Evolutionary conservation across 2,888 invertebrate genomes (phyloP), one percentile per base, ranked within the genome.

Genomic region (Neoscelio sp.): DNA sequence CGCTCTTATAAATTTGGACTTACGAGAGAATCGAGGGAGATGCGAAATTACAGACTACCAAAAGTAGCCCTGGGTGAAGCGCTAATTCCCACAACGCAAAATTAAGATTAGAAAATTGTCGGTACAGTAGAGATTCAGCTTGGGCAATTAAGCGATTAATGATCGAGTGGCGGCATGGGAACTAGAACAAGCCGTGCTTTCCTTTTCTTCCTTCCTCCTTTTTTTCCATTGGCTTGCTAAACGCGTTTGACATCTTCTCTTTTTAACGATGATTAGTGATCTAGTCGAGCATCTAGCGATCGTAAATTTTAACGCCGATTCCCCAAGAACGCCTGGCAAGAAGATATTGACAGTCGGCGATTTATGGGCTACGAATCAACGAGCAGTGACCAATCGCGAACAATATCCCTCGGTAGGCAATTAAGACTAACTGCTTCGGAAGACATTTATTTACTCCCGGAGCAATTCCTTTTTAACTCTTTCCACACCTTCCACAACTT

Each of bases 121-220:
- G 78, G 80, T 74, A 60, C 48, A 18, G 15, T 28, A 33, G 60
- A 42, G 70, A 70, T 79, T 50, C 48, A 42, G 44, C 67, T 82
- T 78, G 76, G 79, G 81, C 71, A 83, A 83, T 82, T 78, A 80
- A 79, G 80, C 73, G 82, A 86, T 86, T 83, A 82, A 85, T 64
- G 82, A 83, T 73, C 80, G 56, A 50, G 40, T 35, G 42, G 81
- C 68, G 73, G 80, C 82, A 80, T 82, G 85, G 67, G 81, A 84
- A 85, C 64, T 81, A 60, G 81, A 80, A 52, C 82, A 0, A 8
- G 23, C 10, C 20, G 7, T 38, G 38, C 13, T 35, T 30, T 33
- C 35, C 38, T 38, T 12, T 13, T 48, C 13, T 15, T 33, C 10
- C 15, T 52, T 33, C n/a, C 6, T 52, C 8, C 17, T 30, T 54